Base-by-base conservation (phyloP, 2,888 invertebrate genomes). In the Cryptus armator region DNA sequence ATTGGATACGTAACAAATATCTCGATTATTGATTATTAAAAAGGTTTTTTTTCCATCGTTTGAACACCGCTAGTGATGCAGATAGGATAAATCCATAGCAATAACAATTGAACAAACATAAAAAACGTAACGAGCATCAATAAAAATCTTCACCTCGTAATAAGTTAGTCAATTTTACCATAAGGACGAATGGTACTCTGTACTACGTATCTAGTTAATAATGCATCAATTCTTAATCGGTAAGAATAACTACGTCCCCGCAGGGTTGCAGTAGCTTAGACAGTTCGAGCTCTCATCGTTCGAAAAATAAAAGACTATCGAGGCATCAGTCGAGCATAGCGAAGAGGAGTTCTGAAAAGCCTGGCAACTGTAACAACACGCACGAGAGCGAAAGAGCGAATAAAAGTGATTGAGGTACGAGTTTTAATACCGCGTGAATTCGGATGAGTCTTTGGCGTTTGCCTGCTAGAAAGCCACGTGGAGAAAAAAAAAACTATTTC, bases 341-440 rank as follows among this genome's bases (percentile, higher is more conserved):
- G 24, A 59, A 81, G 72, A 64, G 67, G 64, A 64, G 51, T 29
- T 5, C 53, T 29, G 43, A 67, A 81, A 71, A 56, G 29, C 62
- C 51, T 56, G 87, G 91, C 93, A 93, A 91, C 93, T 93, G 93
- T 92, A 93, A 93, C 92, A 93, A 93, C 93, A 93, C 86, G 75
- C 64, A 87, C 84, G 88, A 86, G 62, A 66, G 80, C 75, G 76
- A 77, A 44, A 67, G 59, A 75, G 48, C 51, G 75, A 80, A 51
- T 66, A 84, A 72, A 72, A 77, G 77, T 74, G 84, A 78, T 84
- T 70, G 84, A 84, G 76, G 67, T 72, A 62, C 37, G 76, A 81
- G 77, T 75, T 77, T 85, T 83, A 85, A 85, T 85, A 83, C 80
- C 86, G 68, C 74, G 29, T 81, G 78, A 82, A 84, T 85, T 81